A percentile compares a stretch with the other conserved stretches of the same genome.
These are phyloP conservation scores for Lithophane ornitopus DNA, from an alignment of 2,888 invertebrate genomes.

Conservation along the genomic window DNA sequence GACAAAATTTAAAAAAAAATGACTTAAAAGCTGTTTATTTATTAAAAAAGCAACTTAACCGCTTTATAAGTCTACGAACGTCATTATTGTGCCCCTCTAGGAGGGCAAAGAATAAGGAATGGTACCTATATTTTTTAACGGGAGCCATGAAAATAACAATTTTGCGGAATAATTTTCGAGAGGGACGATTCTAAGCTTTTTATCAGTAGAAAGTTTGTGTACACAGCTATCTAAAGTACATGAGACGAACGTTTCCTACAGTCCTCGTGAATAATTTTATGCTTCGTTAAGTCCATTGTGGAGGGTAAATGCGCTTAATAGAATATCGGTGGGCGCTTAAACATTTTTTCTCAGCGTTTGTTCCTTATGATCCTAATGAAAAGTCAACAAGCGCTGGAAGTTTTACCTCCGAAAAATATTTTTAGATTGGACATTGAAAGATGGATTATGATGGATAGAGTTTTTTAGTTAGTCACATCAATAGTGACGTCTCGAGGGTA, in stretches of 20 bases:
- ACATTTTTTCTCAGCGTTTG: constrained; percentile 67
- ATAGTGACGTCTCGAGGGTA: constrained; percentile 63
- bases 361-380: constrained; percentile 74
- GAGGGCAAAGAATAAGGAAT: constrained; percentile 78
- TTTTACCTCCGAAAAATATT: constrained; percentile 66
- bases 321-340: constrained; percentile 68
- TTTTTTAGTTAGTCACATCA: constrained; percentile 67
- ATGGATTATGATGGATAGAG: constrained; percentile 78
- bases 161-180: constrained; percentile 86
- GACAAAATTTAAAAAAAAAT: constrained; percentile 55
- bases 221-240: constrained; percentile 86
- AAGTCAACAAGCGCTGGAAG: constrained; percentile 76
- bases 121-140: constrained; percentile 78
- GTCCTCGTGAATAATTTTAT: constrained; percentile 86
- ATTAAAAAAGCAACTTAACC: constrained; percentile 83
- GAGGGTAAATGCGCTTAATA: constrained; percentile 81
- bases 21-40: constrained; percentile 80
- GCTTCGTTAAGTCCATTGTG: constrained; percentile 87
- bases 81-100: constrained; percentile 76
- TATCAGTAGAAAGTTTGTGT: constrained; percentile 87
- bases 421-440: constrained; percentile 74
- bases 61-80: constrained; percentile 81
- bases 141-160: constrained; percentile 86
- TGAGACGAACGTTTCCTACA: constrained; percentile 84
- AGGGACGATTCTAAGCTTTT: constrained; percentile 87